Evolutionary conservation across 2,888 invertebrate species (phyloP), one percentile per base, ranked within the genome.

Genomic region (Drosophila mettleri): DNA sequence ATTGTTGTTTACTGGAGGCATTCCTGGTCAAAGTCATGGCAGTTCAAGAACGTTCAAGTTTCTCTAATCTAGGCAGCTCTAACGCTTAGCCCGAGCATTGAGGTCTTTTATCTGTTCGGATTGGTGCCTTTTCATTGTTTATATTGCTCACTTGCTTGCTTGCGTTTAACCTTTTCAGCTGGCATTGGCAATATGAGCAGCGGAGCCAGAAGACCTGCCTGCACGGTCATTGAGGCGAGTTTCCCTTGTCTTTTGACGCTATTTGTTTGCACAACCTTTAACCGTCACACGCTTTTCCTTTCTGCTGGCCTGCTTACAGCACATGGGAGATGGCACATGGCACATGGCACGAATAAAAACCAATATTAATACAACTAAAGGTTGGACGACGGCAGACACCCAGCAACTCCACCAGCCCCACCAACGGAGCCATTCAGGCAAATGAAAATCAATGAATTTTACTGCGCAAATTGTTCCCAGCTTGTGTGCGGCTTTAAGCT

Each of bases 191-290:
- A 71, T 52, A 55, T 49, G 38, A 36, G 53, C 60, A 39, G n/a
- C 41, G 22, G 48, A 53, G 38, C 51, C 36, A 69, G 69, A 69
- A 74, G 81, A 70, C 61, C 60, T 49, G 55, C 41, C 59, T 54
- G 57, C 4, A n/a, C 14, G 43, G n/a, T 43, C 43, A 43, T 27
- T 65, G 59, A 64, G 62, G 64, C 80, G 65, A 69, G 74, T 69
- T 65, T 78, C 68, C 74, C 80, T 71, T 84, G 84, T 86, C 80
- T 80, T 81, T 68, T 80, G 80, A 74, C 77, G 80, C 84, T 74
- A 80, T 86, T 86, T 86, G 87, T 84, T 80, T 81, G 87, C 78
- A 55, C 69, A 86, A 80, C 87, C 85, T 78, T 80, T 80, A 43
- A 34, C 16, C 41, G 18, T 39, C 31, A 48, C 48, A 61, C 61